Base-by-base conservation (phyloP, 2,113 vertebrate genomes). In the Ceyx margarethae region DNA sequence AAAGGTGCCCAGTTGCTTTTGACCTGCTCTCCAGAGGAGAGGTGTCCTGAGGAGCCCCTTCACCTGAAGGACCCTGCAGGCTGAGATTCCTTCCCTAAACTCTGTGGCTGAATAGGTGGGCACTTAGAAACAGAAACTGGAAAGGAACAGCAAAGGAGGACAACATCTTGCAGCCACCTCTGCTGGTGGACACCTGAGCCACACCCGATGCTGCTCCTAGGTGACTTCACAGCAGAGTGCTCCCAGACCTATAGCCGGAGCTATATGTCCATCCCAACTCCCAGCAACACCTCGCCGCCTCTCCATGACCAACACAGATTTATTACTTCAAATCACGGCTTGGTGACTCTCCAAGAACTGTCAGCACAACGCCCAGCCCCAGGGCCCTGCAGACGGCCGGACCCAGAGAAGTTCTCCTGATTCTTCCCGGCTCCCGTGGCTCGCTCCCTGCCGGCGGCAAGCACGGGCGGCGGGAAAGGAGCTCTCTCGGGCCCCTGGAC, bases 1-100 rank as follows among this genome's bases (percentile, higher is more conserved):
- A 73, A 69, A 81, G 69, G 73, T 0, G 0, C 17, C 26, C 0
- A 2, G 37, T 33, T 0, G 3, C 60, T 78, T 69, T 2, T 0
- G 60, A 71, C 12, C 86, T 40, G 35, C 43, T 48, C 23, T 57
- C 60, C 37, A 15, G 25, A 58, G 43, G 7, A 40, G 14, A 10
- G 15, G n/a, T 0, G 3, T 23, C 66, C 69, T 1, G 1, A 45
- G 51, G 19, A 78, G 21, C 20, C 11, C 48, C 74, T 81, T 48
- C 35, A 46, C 62, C 67, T 13, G 19, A 67, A 10, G 54, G 35
- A 35, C 23, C 33, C 19, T 7, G 2, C 20, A 35, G 29, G 50
- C 19, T 7, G 3, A 66, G 66, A 25, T 17, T 66, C 56, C 83
- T 72, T 40, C 75, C 71, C 50, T 7, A 31, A 81, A 45, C 61